Evolutionary conservation across 2,888 invertebrate genomes (phyloP).

Genomic region (Agriopis aurantiaria): DNA sequence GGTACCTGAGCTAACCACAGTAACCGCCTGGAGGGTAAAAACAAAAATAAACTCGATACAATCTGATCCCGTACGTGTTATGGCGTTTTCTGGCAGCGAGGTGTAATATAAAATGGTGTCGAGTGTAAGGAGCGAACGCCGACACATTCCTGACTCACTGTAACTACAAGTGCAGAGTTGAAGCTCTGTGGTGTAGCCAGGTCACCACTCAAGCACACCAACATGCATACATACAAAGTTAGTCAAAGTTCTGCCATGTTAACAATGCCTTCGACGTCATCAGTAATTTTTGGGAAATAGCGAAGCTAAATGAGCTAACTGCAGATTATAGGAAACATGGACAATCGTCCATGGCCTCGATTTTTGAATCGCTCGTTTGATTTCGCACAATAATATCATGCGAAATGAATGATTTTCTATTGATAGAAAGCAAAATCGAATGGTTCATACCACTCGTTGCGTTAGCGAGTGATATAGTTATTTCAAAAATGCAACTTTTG

Average conservation of each 20-base stretch:
- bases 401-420: too few relatives aligned
- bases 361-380: too few relatives aligned
- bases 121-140: slow-evolving; percentile 54
- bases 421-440: too few relatives aligned
- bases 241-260: neutral
- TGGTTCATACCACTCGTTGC: too few relatives aligned
- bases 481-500: too few relatives aligned
- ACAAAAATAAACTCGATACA: slow-evolving; percentile 52
- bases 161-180: slow-evolving; percentile 16
- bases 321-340: neutral
- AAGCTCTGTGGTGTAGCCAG: slow-evolving; percentile 11
- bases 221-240: neutral
- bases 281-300: neutral
- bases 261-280: neutral
- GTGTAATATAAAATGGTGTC: slow-evolving; percentile 66
- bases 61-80: slow-evolving; percentile 59
- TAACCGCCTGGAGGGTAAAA: slow-evolving; percentile 49
- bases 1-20: slow-evolving; percentile 46
- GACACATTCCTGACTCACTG: slow-evolving; percentile 65
- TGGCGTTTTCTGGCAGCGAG: slow-evolving; percentile 60
- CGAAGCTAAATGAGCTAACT: neutral
- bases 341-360: too few relatives aligned
- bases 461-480: too few relatives aligned
- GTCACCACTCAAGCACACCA: neutral
- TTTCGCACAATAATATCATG: too few relatives aligned